A percentile compares a stretch with the other conserved stretches of the same genome.
Conservation (phyloP, 2,113 vertebrate species). For the Probosciger aterrimus region DNA sequence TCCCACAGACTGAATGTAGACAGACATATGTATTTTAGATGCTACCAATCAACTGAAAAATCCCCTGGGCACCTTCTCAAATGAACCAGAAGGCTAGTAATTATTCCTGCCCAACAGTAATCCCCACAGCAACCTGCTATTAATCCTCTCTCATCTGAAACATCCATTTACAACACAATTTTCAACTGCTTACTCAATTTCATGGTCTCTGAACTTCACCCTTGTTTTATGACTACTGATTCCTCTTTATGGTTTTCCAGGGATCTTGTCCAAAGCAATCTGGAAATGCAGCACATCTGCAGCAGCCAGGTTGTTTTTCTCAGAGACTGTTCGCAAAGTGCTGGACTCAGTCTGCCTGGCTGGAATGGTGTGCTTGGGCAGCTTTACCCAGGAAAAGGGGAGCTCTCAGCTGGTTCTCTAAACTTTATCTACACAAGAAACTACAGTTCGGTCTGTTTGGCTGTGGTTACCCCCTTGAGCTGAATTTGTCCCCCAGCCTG, state of each 20-base stretch:
- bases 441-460: background rate
- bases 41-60: constrained; percentile 32
- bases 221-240: constrained; percentile 38
- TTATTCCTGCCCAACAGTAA: constrained; percentile 44
- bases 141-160: constrained; percentile 61
- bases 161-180: constrained; percentile 44
- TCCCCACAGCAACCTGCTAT: constrained; percentile 35
- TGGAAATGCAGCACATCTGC: constrained; percentile 6
- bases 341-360: background rate
- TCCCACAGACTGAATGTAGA: background rate
- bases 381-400: background rate
- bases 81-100: constrained; percentile 48
- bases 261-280: constrained; percentile 4
- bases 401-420: background rate
- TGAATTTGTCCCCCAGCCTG: background rate
- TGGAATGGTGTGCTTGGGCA: background rate
- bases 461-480: background rate
- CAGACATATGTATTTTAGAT: background rate
- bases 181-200: constrained; percentile 52
- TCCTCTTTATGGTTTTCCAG: constrained; percentile 31
- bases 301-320: background rate
- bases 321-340: background rate
- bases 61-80: background rate
- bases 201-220: constrained; percentile 31
- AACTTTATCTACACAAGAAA: background rate